Base-by-base conservation (phyloP, 2,888 invertebrate genomes). In the Folsomia candida region DNA sequence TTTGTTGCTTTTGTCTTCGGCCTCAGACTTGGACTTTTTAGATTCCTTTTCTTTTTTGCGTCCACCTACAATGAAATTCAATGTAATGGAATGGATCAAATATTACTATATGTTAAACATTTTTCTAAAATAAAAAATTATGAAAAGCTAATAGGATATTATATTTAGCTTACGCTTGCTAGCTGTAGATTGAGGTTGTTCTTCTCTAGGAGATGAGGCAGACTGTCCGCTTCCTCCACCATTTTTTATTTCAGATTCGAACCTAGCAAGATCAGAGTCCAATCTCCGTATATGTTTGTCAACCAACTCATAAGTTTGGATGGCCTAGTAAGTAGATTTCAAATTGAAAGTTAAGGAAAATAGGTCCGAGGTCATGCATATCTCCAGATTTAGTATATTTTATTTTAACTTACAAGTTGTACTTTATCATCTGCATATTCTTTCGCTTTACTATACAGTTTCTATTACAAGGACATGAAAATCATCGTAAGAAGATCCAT, bases 381-480 rank as follows among this genome's bases (percentile, higher is more conserved):
- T n/a, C n/a, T n/a, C n/a, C n/a, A n/a, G n/a, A n/a, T n/a, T n/a
- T n/a, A n/a, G n/a, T n/a, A n/a, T n/a, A n/a, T n/a, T n/a, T n/a
- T n/a, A n/a, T n/a, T n/a, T n/a, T n/a, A n/a, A n/a, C n/a, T n/a
- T n/a, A n/a, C n/a, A 72, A 98, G 86, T 82, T 96, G 94, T 37
- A 98, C 97, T 86, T 98, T 98, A 81, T 97, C 97, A 82, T 97
- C 97, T 1, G 95, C 95, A 82, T 93, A 95, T 82, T 96, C 96
- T 81, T 94, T 94, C 18, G 96, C 95, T 84, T 95, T 96, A 80
- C 92, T 92, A 82, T 96, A 97, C 69, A 93, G 85, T 73, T 90
- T 91, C 83, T 94, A 64, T 28, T 64, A 28, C n/a, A n/a, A n/a
- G n/a, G n/a, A n/a, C n/a, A n/a, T n/a, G n/a, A n/a, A n/a, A n/a